These are phyloP conservation scores for Drosophila neonasuta DNA, from an alignment of 2,888 invertebrate species.

Conservation along the genomic window DNA sequence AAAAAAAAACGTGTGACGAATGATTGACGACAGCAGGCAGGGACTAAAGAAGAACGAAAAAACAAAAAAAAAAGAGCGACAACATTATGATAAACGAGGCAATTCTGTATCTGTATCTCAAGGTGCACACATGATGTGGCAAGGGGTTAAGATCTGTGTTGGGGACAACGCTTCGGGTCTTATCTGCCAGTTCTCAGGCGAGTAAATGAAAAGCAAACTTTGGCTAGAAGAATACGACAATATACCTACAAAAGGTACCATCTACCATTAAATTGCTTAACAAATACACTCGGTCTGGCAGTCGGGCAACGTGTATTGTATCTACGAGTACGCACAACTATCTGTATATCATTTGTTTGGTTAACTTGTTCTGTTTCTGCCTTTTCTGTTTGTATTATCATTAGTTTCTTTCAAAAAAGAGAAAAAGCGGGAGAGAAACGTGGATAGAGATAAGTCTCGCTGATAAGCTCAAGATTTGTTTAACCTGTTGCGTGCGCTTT, in stretches of 20 bases:
- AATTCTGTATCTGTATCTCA: constrained; percentile 30
- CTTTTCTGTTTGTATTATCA: constrained; percentile 25
- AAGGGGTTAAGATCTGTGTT: constrained; percentile 63
- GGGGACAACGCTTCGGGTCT: constrained; percentile 36
- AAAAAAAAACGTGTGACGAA: constrained; percentile 57
- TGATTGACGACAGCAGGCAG: constrained; percentile 67
- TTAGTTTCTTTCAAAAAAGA: constrained; percentile 13
- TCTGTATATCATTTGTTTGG: constrained; percentile 48
- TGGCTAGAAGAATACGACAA: constrained; percentile 22
- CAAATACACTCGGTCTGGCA: constrained; percentile 46
- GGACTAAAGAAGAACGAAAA: constrained; percentile 23
- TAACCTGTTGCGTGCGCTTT: constrained; percentile 54
- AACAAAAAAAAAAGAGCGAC: constrained; percentile 27
- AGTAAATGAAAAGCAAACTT: constrained; percentile 64
- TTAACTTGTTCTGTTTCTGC: constrained; percentile 43
- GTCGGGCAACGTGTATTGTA: constrained; percentile 23
- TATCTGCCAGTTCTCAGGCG: constrained; percentile 45
- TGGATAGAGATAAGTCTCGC: constrained; percentile 44
- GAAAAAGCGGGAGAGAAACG: neutral
- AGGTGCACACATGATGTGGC: constrained; percentile 36
- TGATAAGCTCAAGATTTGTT: constrained; percentile 40
- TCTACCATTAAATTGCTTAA: constrained; percentile 66
- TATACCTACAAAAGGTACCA: constrained; percentile 33
- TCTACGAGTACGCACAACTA: constrained; percentile 28
- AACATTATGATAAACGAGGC: constrained; percentile 53